These are phyloP conservation scores for Pammene fasciana DNA, from an alignment of 2,888 invertebrate genomes.

Conservation along the genomic window DNA sequence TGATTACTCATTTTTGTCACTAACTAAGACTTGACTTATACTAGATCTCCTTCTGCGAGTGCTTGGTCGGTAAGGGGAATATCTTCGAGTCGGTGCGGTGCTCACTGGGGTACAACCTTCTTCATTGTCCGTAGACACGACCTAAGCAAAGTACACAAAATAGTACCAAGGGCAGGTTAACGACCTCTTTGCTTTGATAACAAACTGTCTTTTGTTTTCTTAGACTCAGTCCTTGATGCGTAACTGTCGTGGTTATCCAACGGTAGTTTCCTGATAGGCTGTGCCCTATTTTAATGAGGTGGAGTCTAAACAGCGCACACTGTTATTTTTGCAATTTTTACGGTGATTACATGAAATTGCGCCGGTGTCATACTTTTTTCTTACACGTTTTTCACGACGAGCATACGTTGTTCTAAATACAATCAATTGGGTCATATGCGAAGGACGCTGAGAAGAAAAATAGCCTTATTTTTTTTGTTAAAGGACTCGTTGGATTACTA, in stretches of 20 bases:
- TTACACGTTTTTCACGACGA: no score
- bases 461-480: no score
- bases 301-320: neutral
- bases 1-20: neutral
- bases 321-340: neutral
- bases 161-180: slow-evolving; percentile 38
- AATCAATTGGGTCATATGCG: no score
- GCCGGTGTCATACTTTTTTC: no score
- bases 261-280: neutral
- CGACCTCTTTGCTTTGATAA: slow-evolving; percentile 25
- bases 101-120: slow-evolving; percentile 33
- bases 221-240: slow-evolving; percentile 5
- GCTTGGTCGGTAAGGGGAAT: neutral
- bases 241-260: slow-evolving; percentile 6
- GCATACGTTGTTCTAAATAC: no score
- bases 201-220: slow-evolving; percentile 5
- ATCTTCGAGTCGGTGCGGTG: slow-evolving; percentile 49
- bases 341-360: no score
- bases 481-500: no score
- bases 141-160: slow-evolving; percentile 36
- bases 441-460: no score
- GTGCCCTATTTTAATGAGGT: neutral
- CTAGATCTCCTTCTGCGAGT: neutral
- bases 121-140: slow-evolving; percentile 29
- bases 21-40: neutral